Evolutionary conservation across 2,888 invertebrate species (phyloP), one percentile per base, ranked within the genome.

Genomic region (Antheraea yamamai): DNA sequence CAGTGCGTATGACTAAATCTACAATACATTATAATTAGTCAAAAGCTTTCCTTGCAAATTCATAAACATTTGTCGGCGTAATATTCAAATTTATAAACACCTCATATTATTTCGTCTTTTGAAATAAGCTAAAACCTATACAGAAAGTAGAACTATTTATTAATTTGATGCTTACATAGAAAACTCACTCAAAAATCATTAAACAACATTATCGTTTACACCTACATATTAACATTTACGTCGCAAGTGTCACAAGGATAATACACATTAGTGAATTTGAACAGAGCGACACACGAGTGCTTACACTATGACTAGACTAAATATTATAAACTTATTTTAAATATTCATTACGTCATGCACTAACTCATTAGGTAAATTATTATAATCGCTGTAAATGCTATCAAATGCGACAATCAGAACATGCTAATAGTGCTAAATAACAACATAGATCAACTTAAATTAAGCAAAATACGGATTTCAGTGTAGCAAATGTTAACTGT

Each of bases 271-370:
- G 14, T 70, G 26, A 61, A 58, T 23, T 26, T 26, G 16, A 16
- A 75, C 61, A 47, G 23, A 70, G 35, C 18, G 61, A 51, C 47
- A 61, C 23, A 72, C 30, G 64, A 26, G 71, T 55, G 76, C 73
- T 79, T 81, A 83, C 71, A 75, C 79, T 82, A 82, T 82, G 83
- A 83, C 83, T 83, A 83, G 83, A 82, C 75, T 75, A 79, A 72
- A 68, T 74, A 74, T 30, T 73, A 66, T 73, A 73, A 14, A 55
- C 14, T 35, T 73, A 51, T 47, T 64, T 61, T 73, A 64, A 71
- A 35, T 68, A 68, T 18, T 35, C 68, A 68, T 70, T 39, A 70
- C 39, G 10, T 39, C 70, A 39, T 70, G 70, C 70, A 30, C 58
- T 73, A 73, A n/a, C 10, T 39, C 18, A 66, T 72, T 47, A 72